Evolutionary conservation across 2,797 vertebrate genomes (phyloP).

Genomic region (Chloroceryle amazona): DNA sequence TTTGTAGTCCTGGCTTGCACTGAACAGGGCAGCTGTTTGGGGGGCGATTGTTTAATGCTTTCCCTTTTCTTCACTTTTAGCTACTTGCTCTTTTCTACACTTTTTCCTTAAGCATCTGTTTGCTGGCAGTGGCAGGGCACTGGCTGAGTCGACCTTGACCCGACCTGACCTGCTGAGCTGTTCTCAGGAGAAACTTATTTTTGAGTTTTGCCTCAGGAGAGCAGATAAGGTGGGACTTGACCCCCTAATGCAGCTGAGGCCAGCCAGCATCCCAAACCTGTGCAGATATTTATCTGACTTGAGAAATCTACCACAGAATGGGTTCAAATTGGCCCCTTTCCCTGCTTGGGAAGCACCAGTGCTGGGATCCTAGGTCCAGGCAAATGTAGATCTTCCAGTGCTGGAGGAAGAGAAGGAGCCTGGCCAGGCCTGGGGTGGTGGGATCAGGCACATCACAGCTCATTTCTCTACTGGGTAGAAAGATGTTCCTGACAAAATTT

Average conservation of each 20-base stretch:
- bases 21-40: accelerated
- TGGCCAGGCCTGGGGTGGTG: neutral
- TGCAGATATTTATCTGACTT: accelerated
- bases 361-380: neutral
- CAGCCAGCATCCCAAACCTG: neutral
- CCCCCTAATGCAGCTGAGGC: neutral
- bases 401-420: neutral
- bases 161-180: slow-evolving; percentile 1
- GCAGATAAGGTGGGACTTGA: neutral
- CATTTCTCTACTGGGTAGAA: neutral
- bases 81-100: neutral
- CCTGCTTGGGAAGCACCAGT: neutral
- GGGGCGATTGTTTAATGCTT: neutral
- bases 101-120: slow-evolving; percentile 9
- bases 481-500: neutral
- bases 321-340: neutral
- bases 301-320: neutral
- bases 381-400: neutral
- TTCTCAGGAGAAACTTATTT: slow-evolving; percentile 25
- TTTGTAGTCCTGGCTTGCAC: neutral
- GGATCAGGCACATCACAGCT: neutral
- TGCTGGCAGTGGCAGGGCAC: neutral
- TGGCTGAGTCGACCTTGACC: neutral
- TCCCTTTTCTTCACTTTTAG: neutral
- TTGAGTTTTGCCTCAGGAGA: neutral